Evolutionary conservation across 2,888 invertebrate species (phyloP), one percentile per base, ranked within the genome.

Genomic region (Thecocarcelia acutangulata): DNA sequence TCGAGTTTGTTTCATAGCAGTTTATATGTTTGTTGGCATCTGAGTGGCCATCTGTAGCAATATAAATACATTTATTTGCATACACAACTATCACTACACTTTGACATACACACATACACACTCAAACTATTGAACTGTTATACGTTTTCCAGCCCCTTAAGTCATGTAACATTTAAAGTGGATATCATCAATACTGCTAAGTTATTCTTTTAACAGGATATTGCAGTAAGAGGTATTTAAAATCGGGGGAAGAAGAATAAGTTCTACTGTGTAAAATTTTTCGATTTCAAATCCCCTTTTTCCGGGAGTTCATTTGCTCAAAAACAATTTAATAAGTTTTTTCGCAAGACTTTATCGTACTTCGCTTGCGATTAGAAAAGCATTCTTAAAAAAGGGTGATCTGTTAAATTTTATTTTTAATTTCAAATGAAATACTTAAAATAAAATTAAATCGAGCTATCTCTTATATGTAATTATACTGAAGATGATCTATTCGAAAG

Each of bases 51-150:
- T 82, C 79, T 82, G 82, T 64, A 82, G 50, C 79, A 66, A 66
- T 78, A 78, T 64, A 78, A 72, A 78, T 72, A 73, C 33, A 33
- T 33, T 33, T 66, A 75, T 82, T 82, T 82, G 82, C 82, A 79
- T 79, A 79, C 74, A 42, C 54, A 72, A 79, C 78, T 76, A 75
- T 80, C 64, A 48, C 33, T 33, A 33, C 33, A 3, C 33, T 33
- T 33, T 3, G 1, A 33, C 1, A 40, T 28, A 33, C 5, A 48
- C 44, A 64, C 13, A 11, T 5, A 11, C 12, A 66, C 40, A 19
- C 15, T 4, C 40, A 33, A 33, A 11, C 52, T 1, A 13, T 9
- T 8, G 21, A 9, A 21, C 24, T 11, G 1, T 15, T 46, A 6
- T 15, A 50, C 40, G 3, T 46, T 40, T 1, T 13, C 1, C 42